Base-by-base conservation (phyloP, 2,888 invertebrate species). In the Meandrusa payeni region DNA sequence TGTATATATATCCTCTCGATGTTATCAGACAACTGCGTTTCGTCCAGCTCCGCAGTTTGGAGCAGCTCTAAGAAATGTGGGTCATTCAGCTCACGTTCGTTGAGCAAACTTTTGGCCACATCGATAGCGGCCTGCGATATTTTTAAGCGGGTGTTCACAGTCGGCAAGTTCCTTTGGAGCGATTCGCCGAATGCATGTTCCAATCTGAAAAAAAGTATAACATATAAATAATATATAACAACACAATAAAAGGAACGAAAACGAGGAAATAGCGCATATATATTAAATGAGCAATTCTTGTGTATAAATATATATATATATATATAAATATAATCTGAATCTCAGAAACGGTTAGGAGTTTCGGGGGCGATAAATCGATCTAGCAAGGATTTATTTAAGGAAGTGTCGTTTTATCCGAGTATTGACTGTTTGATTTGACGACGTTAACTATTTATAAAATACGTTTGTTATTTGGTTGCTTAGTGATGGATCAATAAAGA, bases 121-220 rank as follows among this genome's bases (percentile, higher is more conserved):
- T 76, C 64, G 2, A 92, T 61, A 6, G 90, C 89, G 0, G 61
- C 58, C 1, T 90, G 81, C 0, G 91, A 83, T 46, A 93, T 79
- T 9, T 86, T 73, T 0, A 91, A 66, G 2, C 88, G 82, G 1
- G 93, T 91, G 40, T 91, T 89, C 7, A 91, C 89, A 0, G 92
- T 90, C 0, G 91, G 90, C 62, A 93, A 92, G 51, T 87, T 81
- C 15, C 90, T 89, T 42, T 89, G 89, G 0, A 93, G 76, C 0
- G 78, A 64, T 1, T 91, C 90, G 26, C 83, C 72, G 38, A 92
- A 73, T 0, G 71, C 75, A 51, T 91, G 90, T 50, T 92, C 90
- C 46, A 92, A 59, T 59, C 89, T 90, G 20, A 19, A 32, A 20
- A 5, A 20, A 34, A 34, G 19, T 24, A 22, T 7, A 22, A 5